Evolutionary conservation across 2,888 invertebrate genomes (phyloP).

Genomic region (Melikaiella ostensackeni): DNA sequence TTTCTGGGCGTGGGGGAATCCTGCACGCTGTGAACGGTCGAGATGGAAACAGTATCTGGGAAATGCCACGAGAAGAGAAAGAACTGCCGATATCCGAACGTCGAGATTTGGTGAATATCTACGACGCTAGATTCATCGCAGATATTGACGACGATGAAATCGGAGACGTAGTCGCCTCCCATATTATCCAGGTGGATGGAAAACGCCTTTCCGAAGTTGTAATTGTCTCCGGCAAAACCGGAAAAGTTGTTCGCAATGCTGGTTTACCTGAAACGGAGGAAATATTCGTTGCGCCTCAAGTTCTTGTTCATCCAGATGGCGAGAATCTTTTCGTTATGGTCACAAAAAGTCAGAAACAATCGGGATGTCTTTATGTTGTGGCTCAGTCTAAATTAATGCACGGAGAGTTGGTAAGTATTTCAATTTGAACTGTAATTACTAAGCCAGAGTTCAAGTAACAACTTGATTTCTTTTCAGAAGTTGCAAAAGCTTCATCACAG

Average conservation of each 20-base stretch:
- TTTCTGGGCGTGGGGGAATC: conserved; percentile 85
- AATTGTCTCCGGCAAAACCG: conserved; percentile 85
- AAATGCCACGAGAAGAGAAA: conserved; percentile 71
- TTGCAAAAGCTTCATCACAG: conserved; percentile 81
- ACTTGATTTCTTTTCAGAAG: conserved; percentile 70
- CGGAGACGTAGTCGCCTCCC: conserved; percentile 85
- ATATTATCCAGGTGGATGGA: conserved; percentile 79
- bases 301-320: conserved; percentile 81
- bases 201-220: conserved; percentile 82
- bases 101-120: conserved; percentile 77
- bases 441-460: too few relatives aligned
- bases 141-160: conserved; percentile 86
- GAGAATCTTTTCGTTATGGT: conserved; percentile 83
- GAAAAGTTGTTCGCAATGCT: conserved; percentile 81
- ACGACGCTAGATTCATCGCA: conserved; percentile 84
- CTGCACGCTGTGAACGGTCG: conserved; percentile 83
- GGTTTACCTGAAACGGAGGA: conserved; percentile 83
- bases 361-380: conserved; percentile 85
- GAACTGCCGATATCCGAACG: conserved; percentile 61
- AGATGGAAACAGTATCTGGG: conserved; percentile 85
- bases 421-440: conserved; percentile 9
- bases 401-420: conserved; percentile 76
- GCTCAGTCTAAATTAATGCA: conserved; percentile 80
- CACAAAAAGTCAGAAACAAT: conserved; percentile 85
- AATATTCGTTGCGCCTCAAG: conserved; percentile 86